Percentiles rank a stretch among this genome's conserved stretches.
Conservation (phyloP, 2,888 invertebrate genomes). For the Sthenelais limicola region DNA sequence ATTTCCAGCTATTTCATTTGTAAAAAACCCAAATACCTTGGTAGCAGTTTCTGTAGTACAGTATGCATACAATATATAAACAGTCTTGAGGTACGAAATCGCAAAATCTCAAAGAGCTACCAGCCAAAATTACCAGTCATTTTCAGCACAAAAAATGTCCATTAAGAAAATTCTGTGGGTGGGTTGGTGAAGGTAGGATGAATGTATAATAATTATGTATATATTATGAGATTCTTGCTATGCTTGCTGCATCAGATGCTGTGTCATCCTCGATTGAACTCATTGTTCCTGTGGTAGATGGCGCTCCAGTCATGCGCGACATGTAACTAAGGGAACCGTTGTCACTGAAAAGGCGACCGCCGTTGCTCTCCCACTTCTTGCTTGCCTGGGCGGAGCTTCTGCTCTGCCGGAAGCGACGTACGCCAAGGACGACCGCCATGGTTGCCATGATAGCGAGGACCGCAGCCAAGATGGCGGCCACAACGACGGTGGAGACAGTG, state of each 20-base stretch:
- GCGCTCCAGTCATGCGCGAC: neutral
- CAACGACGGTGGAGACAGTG: neutral
- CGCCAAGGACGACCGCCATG: constrained; percentile 22
- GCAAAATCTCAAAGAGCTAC: no score
- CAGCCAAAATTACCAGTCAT: no score
- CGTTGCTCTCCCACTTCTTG: constrained; percentile 19
- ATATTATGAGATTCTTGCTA: constrained; percentile 5
- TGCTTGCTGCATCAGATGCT: constrained; percentile 2
- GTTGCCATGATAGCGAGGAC: constrained; percentile 4
- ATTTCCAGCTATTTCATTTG: no score
- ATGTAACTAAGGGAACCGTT: constrained; percentile 26
- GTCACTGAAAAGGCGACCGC: constrained; percentile 22
- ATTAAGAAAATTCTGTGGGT: no score
- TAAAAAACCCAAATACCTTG: no score
- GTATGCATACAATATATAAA: no score
- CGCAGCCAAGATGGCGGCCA: constrained; percentile 10
- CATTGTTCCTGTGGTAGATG: neutral
- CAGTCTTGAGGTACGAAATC: no score
- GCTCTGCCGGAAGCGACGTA: neutral
- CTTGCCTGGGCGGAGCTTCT: neutral
- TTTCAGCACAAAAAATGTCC: no score
- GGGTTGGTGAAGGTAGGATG: no score
- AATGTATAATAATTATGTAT: no score
- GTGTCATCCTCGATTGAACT: neutral
- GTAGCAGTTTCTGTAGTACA: no score